These are phyloP conservation scores for Himalopsyche tibetana DNA, from an alignment of 2,888 invertebrate genomes.

Conservation along the genomic window DNA sequence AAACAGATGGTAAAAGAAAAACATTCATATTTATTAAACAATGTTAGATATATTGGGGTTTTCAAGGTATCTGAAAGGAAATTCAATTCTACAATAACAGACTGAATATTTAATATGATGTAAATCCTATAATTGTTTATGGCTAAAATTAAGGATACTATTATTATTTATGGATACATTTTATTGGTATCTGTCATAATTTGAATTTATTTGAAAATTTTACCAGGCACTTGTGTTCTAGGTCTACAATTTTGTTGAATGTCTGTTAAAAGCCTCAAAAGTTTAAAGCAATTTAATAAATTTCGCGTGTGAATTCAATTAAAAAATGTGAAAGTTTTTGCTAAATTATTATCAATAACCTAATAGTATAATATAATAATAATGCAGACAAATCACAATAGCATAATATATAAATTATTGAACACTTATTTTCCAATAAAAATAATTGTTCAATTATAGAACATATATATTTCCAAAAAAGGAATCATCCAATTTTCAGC, in stretches of 20 bases:
- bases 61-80: too few relatives aligned
- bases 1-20: too few relatives aligned
- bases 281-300: too few relatives aligned
- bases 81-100: too few relatives aligned
- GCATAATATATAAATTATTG: background rate
- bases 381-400: background rate
- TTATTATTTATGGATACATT: background rate
- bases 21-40: too few relatives aligned
- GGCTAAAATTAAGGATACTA: background rate
- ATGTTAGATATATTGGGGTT: too few relatives aligned
- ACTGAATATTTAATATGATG: too few relatives aligned
- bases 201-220: background rate
- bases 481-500: background rate
- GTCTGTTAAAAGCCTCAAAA: background rate
- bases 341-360: conserved; percentile 1
- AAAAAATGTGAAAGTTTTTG: conserved; percentile 2
- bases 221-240: background rate
- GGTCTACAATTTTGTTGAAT: background rate
- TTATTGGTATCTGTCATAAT: background rate
- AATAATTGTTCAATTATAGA: conserved; percentile 4
- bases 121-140: background rate
- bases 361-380: background rate
- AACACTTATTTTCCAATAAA: conserved; percentile 7
- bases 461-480: too few relatives aligned
- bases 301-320: background rate